phyloP scores from a whole-genome alignment of 2,888 invertebrate species.

The Harpalus rufipes region DNA sequence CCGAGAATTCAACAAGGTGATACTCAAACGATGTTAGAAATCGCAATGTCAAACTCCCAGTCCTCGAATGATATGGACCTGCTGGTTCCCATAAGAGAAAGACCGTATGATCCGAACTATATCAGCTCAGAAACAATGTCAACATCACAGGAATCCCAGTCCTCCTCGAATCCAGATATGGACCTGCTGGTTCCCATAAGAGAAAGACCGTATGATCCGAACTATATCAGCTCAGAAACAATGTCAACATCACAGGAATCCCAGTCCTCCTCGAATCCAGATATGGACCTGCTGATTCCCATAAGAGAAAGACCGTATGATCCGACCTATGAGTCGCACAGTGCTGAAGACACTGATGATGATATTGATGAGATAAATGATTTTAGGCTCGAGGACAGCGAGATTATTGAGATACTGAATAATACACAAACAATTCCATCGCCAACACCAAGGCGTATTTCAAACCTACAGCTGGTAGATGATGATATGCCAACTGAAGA shows the following conservation, averaged over 20 bases:
- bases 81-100: no score
- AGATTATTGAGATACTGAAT: constrained; percentile 62
- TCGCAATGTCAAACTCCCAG: neutral
- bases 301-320: constrained; percentile 59
- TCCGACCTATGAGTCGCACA: constrained; percentile 47
- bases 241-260: constrained; percentile 30
- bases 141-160: constrained; percentile 16
- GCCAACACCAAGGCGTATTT: constrained; percentile 13
- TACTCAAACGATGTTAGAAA: neutral
- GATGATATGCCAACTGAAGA: constrained; percentile 22
- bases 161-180: constrained; percentile 27
- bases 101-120: no score
- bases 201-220: constrained; percentile 58
- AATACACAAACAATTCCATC: constrained; percentile 26
- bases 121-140: neutral
- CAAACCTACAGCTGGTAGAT: constrained; percentile 16
- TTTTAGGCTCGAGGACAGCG: constrained; percentile 58
- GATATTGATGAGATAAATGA: constrained; percentile 45
- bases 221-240: constrained; percentile 9
- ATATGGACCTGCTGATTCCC: constrained; percentile 54
- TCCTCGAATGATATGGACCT: no score
- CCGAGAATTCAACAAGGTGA: neutral
- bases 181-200: constrained; percentile 51
- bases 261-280: neutral
- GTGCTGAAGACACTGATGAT: constrained; percentile 21